Evolutionary conservation across 1,140 invertebrate genomes (phyloP).

Genomic region (Mactra quadrangularis): DNA sequence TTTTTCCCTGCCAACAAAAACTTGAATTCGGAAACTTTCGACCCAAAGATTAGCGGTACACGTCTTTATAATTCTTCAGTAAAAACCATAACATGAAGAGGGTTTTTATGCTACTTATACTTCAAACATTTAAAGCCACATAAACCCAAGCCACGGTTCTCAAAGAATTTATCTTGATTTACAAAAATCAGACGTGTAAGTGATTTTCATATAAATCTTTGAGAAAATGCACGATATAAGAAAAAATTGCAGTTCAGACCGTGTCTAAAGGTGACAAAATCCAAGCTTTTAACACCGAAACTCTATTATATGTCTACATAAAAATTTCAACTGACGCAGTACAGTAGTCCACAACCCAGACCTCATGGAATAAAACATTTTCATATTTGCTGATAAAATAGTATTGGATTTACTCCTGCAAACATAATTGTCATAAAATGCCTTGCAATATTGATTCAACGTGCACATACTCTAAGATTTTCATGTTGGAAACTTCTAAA

Average conservation of each 20-base stretch:
- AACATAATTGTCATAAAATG: slow-evolving; percentile 31
- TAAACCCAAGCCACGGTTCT: no score
- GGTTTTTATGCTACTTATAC: no score
- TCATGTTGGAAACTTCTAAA: slow-evolving; percentile 28
- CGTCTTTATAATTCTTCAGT: no score
- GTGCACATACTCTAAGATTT: neutral
- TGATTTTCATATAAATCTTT: slow-evolving; percentile 21
- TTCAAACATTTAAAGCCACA: no score
- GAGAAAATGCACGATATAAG: slow-evolving; percentile 14
- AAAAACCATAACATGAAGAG: no score
- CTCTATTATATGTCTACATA: no score
- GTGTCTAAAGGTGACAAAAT: slow-evolving; percentile 9
- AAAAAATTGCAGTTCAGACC: slow-evolving; percentile 2
- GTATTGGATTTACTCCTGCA: slow-evolving; percentile 17
- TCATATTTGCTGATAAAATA: slow-evolving; percentile 4
- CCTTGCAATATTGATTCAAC: neutral
- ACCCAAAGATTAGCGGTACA: no score
- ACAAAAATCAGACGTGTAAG: neutral
- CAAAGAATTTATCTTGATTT: neutral
- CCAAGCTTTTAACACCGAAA: neutral
- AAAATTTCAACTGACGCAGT: no score
- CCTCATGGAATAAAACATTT: neutral
- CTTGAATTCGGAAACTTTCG: no score
- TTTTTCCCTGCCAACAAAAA: no score
- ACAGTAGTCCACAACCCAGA: no score